Percentiles rank a stretch among this genome's conserved stretches.
These are phyloP conservation scores for Melanogrammus aeglefinus DNA, from an alignment of 2,797 vertebrate genomes.

Conservation along the genomic window DNA sequence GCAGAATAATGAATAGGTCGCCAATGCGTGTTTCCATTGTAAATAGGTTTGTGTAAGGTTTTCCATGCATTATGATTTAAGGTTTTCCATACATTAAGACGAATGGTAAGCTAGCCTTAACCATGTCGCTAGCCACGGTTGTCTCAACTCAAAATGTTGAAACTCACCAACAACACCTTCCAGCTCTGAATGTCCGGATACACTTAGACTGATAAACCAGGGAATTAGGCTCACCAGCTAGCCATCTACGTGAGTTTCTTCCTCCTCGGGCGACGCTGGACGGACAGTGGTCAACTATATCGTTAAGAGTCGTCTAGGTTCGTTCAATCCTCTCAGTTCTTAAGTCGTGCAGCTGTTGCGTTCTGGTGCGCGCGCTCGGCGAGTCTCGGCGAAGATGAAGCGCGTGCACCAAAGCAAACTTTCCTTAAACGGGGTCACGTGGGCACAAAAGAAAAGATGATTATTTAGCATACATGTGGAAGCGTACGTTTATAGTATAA, in stretches of 20 bases:
- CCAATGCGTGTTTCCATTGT: too few species aligned
- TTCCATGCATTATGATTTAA: too few species aligned
- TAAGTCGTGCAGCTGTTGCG: constrained; percentile 77
- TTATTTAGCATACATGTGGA: constrained; percentile 11
- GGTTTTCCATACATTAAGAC: neutral
- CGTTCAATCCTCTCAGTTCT: constrained; percentile 50
- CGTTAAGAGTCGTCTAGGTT: too few species aligned
- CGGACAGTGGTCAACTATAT: too few species aligned
- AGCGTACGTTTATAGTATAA: neutral
- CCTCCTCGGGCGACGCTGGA: constrained; percentile 50
- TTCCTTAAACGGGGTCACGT: constrained; percentile 47
- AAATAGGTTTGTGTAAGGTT: too few species aligned
- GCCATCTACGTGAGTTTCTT: constrained; percentile 24
- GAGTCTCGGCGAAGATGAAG: constrained; percentile 36
- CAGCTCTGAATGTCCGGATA: constrained; percentile 57
- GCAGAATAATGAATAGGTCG: too few species aligned
- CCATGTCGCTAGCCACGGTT: constrained; percentile 14
- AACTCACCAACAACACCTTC: constrained; percentile 67
- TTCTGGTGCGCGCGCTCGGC: constrained; percentile 27
- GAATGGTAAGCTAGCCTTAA: constrained; percentile 14
- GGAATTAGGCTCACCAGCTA: constrained; percentile 2
- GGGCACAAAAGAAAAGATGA: constrained; percentile 31
- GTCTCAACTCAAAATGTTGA: constrained; percentile 39
- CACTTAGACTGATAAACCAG: constrained; percentile 30
- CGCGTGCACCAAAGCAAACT: constrained; percentile 51